Evolutionary conservation across 2,797 vertebrate genomes (phyloP), one percentile per base, ranked within the genome.

Genomic region (Microctenopoma steveboyesi): DNA sequence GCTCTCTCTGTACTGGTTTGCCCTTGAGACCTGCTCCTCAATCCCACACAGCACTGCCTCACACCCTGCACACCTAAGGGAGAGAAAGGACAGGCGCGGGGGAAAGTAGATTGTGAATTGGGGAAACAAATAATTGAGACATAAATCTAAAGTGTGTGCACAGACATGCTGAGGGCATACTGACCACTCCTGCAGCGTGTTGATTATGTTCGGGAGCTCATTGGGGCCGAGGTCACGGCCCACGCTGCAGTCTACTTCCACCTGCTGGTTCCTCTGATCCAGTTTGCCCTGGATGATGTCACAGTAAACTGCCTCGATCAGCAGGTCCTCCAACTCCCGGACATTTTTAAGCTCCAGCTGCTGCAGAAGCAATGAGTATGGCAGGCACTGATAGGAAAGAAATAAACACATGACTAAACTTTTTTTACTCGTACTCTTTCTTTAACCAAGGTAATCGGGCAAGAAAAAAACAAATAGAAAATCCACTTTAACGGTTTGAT

Each of bases 261-360:
- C 94, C 90, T 98, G 94, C 88, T 99, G 98, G 90, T 99, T 99
- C 85, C 97, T 95, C 89, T 99, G 98, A 91, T 99, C 98, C 90
- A 99, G 69, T 83, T 99, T 99, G 68, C 98, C 98, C 86, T 99
- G 98, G 91, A 99, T 98, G 92, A 99, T 98, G 91, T 99, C 98
- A 46, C 98, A 97, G 92, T 99, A 99, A 86, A 99, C 95, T 0
- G 98, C 98, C 78, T 99, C 98, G 15, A 99, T 99, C 86, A 99
- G 96, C 84, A 99, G 94, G 90, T 99, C 98, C 89, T 99, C 98
- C 81, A 99, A 71, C 87, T 99, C 98, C 39, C 98, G 95, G 86
- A 99, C 95, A 71, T 99, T 99, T 92, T 95, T 97, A 94, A 99
- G 94, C 91, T 98, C 98, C 55, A 99, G 92, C 93, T 99, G 97